Conservation (phyloP, 2,797 vertebrate genomes). For the Acanthurus lineatus region DNA sequence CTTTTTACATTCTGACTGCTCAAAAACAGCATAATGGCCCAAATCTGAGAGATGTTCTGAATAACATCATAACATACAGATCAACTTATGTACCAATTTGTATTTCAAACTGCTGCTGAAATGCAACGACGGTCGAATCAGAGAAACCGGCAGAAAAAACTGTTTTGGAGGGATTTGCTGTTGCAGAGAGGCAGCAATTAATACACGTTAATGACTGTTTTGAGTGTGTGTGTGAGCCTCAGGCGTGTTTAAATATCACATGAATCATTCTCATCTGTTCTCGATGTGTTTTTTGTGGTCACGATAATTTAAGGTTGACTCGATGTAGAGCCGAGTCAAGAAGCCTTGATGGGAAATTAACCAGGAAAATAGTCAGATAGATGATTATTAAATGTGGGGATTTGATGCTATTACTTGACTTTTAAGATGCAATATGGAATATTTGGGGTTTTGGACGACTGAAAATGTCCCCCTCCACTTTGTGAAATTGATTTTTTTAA, state of each 20-base stretch:
- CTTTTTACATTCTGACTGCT: background rate
- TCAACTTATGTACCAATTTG: slow-evolving; percentile 10
- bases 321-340: background rate
- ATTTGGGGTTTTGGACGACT: background rate
- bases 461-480: no score
- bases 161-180: slow-evolving; percentile 33
- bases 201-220: slow-evolving; percentile 37
- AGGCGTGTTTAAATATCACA: slow-evolving; percentile 7
- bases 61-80: background rate
- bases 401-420: background rate
- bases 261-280: slow-evolving; percentile 9
- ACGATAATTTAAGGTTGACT: slow-evolving; percentile 3
- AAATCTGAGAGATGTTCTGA: background rate
- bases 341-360: no score
- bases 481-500: no score
- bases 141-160: slow-evolving; percentile 25
- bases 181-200: slow-evolving; percentile 31
- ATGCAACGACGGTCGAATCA: slow-evolving; percentile 6
- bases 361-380: no score
- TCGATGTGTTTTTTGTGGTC: slow-evolving; percentile 7
- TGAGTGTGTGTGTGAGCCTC: background rate
- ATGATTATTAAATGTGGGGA: background rate
- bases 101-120: background rate
- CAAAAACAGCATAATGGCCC: background rate
- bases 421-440: background rate